Base-by-base conservation (phyloP, 1,140 invertebrate species). In the Capitella teleta region DNA sequence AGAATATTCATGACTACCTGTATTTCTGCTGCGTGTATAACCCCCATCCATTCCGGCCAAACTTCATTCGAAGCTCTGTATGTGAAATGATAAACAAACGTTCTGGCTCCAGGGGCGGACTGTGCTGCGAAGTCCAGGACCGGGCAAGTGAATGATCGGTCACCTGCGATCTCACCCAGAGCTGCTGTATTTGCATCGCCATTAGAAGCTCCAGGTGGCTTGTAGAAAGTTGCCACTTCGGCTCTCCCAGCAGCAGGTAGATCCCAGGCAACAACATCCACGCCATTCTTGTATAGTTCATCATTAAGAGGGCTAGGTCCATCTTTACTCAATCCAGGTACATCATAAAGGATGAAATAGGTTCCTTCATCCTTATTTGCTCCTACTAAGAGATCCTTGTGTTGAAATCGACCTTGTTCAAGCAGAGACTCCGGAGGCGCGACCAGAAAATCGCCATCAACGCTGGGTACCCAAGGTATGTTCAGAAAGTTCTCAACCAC, bases 311-410 rank as follows among this genome's bases (percentile, higher is more conserved):
- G 45, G 24, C 45, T 47, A 4, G 23, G 23, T 10, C 28, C 10
- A 24, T 47, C 45, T 19, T 47, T 47, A 30, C 10, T 6, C n/a
- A 47, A 25, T 4, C 23, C 12, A 6, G 25, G 30, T 10, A 47
- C 16, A 5, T 26, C 32, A 25, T 49, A 49, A 6, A 41, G 10
- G 16, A 49, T 42, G 34, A 32, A 49, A 25, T 42, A 49, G 4
- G 47, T 44, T 46, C 47, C 47, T 24, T 49, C 47, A 23, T 49
- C 36, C 5, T 25, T 18, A 24, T 49, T 49, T 3, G 18, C 32
- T 14, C 47, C 47, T 3, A 49, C 34, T 10, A 49, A 12, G 24
- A 25, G 21, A 5, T 49, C 47, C 34, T 49, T 40, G n/a, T 34
- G 30, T 18, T 14, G 14, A 24, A 47, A 38, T n/a, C 10, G 12